A percentile compares a stretch with the other conserved stretches of the same genome.
Evolutionary conservation across 2,888 invertebrate genomes (phyloP).

Genomic region (Drosophila borealis): DNA sequence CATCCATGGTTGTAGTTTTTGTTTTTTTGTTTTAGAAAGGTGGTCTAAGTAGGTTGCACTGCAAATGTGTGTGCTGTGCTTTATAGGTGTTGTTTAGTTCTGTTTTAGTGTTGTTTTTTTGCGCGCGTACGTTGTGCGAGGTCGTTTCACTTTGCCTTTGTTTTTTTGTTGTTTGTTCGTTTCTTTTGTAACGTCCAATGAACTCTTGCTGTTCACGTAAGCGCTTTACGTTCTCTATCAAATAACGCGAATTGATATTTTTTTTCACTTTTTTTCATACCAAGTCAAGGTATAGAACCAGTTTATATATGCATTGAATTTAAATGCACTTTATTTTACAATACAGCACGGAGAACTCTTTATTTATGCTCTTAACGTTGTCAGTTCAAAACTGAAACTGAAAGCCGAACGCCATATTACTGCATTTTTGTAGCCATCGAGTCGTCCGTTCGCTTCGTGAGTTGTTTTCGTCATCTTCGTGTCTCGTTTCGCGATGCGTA

Average conservation of each 20-base stretch:
- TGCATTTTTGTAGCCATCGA: conserved; percentile 68
- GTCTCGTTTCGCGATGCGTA: conserved; percentile 51
- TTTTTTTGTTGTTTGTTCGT: conserved; percentile 33
- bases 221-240: conserved; percentile 37
- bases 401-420: conserved; percentile 62
- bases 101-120: conserved; percentile 43
- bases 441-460: conserved; percentile 34
- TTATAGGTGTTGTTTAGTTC: conserved; percentile 30
- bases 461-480: conserved; percentile 58
- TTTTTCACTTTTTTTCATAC: conserved; percentile 43
- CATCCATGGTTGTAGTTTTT: conserved; percentile 85
- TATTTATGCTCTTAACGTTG: conserved; percentile 44
- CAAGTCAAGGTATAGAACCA: conserved; percentile 59
- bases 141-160: conserved; percentile 73
- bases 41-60: conserved; percentile 40
- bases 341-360: conserved; percentile 26
- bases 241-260: conserved; percentile 36
- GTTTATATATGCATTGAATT: conserved; percentile 55
- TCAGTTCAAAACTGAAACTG: conserved; percentile 68
- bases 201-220: conserved; percentile 59
- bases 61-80: conserved; percentile 14
- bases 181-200: conserved; percentile 66
- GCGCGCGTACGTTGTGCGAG: conserved; percentile 69
- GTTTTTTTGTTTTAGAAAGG: conserved; percentile 24
- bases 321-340: conserved; percentile 43